Evolutionary conservation across 2,888 invertebrate genomes (phyloP), one percentile per base, ranked within the genome.

Genomic region (Ichneumoninae sp.): DNA sequence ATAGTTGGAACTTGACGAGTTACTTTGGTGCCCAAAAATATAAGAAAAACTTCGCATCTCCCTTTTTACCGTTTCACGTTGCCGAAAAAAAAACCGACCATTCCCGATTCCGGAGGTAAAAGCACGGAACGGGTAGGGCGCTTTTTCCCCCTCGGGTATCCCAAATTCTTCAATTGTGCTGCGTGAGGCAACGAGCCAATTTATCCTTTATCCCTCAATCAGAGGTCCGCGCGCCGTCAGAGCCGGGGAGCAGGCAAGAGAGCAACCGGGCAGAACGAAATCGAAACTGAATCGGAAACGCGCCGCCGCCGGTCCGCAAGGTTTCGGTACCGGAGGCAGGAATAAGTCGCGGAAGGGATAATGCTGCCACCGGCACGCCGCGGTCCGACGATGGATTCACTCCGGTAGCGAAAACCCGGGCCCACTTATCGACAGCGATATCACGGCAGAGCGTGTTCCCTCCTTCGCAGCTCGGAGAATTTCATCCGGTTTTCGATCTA

Each of bases 401-500:
- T 36, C 30, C 44, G 57, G 60, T 44, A 80, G 75, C 13, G 62
- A 72, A 72, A 33, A 30, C 52, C 8, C 80, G 40, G 13, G 22
- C 68, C 40, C 52, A 36, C n/a, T 52, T 36, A 70, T 60, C 65
- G 69, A 60, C 47, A 50, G 40, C 71, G 71, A 62, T 70, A 68
- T 77, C 60, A 65, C 71, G 60, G 44, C 0, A 40, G 33, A 44
- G 52, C 57, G 33, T 65, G 40, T 54, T 62, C 26, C 33, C 19
- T 72, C 26, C 44, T 33, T 52, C 40, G 44, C 4, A 47, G 36
- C 33, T 76, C 70, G 62, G 40, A 54, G 72, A 70, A 81, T 84
- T 84, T 82, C 84, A 82, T 82, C 52, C 70, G 74, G 60, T 75
- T 81, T 75, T 82, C 79, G 66, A 81, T 82, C 69, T 82, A 75